These are phyloP conservation scores for Pituophis catenifer DNA, from an alignment of 2,113 vertebrate species.

Conservation along the genomic window DNA sequence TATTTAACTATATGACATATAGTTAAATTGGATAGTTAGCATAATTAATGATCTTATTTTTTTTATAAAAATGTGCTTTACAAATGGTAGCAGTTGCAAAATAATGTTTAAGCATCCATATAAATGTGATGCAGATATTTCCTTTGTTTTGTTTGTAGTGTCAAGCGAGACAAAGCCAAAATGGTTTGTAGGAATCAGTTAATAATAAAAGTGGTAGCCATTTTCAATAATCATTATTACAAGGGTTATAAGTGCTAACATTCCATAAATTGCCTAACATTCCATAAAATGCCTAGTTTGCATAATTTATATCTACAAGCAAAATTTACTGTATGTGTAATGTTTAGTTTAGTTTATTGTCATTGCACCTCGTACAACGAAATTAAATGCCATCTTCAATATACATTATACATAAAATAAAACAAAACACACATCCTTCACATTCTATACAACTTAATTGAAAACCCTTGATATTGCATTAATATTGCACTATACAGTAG, in stretches of 20 bases:
- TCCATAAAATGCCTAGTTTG: neutral
- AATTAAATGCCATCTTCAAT: too few species aligned
- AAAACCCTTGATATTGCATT: too few species aligned
- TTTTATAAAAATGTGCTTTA: neutral
- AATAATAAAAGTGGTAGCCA: neutral
- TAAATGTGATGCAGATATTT: neutral
- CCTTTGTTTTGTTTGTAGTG: neutral
- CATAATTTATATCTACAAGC: neutral
- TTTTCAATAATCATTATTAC: neutral
- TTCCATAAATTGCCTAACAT: neutral
- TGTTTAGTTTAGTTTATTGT: too few species aligned
- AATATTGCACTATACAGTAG: too few species aligned
- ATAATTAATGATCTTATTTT: neutral
- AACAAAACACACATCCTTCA: too few species aligned
- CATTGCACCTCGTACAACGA: too few species aligned
- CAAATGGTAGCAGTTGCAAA: neutral
- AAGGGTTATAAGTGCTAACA: neutral
- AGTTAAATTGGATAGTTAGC: neutral
- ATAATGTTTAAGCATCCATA: neutral
- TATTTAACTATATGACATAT: neutral
- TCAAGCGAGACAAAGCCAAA: neutral
- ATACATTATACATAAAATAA: too few species aligned
- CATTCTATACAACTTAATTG: too few species aligned
- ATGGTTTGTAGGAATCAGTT: neutral
- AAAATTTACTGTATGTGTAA: neutral